Evolutionary conservation across 2,797 vertebrate species (phyloP).

Genomic region (Propithecus perrieri): DNA sequence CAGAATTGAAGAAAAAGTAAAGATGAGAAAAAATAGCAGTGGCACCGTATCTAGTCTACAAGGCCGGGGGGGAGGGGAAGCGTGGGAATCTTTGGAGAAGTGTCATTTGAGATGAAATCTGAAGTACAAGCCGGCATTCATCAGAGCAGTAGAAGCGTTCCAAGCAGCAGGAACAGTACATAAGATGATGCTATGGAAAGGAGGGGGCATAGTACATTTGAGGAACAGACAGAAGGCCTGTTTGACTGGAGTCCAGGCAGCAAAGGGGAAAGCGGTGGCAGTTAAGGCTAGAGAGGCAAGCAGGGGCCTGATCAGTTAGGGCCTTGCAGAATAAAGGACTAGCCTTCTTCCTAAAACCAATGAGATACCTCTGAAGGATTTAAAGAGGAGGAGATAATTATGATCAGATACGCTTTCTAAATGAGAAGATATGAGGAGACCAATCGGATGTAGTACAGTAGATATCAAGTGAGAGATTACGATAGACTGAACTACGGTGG

Average conservation of each 20-base stretch:
- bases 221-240: not conserved
- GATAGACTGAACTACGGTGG: not conserved
- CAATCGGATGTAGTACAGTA: not conserved
- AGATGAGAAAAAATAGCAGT: not conserved
- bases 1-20: constrained; percentile 18
- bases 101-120: constrained; percentile 20
- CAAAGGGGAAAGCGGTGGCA: not conserved
- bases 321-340: not conserved
- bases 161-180: not conserved
- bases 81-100: not conserved
- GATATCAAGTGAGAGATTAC: not conserved
- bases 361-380: not conserved
- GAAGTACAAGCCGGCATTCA: not conserved
- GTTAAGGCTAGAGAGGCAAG: not conserved
- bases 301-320: not conserved
- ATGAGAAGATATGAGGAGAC: not conserved
- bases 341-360: constrained; percentile 28
- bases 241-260: not conserved
- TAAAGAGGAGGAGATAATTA: not conserved
- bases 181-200: not conserved
- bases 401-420: constrained; percentile 10
- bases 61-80: not conserved
- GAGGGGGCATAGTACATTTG: not conserved
- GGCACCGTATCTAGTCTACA: not conserved
- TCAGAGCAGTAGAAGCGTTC: not conserved